phyloP scores from a whole-genome alignment of 2,797 vertebrate species.

The Anisognathus igniventris region DNA sequence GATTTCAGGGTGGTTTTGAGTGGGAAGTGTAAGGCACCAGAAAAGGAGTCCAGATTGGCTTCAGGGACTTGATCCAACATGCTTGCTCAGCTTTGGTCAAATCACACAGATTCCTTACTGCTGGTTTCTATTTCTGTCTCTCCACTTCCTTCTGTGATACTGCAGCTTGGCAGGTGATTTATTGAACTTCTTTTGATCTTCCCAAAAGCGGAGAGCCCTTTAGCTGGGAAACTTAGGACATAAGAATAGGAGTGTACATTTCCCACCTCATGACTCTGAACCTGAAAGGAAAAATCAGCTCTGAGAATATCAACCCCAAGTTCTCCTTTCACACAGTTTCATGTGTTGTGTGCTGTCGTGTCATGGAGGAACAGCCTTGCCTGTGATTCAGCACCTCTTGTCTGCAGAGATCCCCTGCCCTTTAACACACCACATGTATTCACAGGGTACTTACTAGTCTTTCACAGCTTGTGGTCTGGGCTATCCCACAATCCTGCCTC shows the following conservation, averaged over 20 bases:
- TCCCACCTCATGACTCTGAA: background rate
- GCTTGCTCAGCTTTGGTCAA: background rate
- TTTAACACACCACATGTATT: background rate
- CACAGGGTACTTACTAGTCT: background rate
- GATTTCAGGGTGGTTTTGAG: background rate
- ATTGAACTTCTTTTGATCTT: background rate
- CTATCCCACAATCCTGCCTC: background rate
- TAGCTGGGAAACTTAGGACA: background rate
- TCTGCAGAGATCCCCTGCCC: background rate
- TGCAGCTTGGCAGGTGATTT: background rate
- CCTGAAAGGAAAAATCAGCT: background rate
- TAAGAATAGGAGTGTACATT: background rate
- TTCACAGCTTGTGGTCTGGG: background rate
- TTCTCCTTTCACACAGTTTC: background rate
- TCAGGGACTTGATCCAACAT: background rate
- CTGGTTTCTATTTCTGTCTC: background rate
- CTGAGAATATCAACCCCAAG: background rate
- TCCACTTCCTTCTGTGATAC: background rate
- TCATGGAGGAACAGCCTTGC: rapidly evolving
- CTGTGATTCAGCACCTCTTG: background rate
- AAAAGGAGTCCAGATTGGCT: background rate
- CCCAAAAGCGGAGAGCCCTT: background rate
- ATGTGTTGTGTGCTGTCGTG: rapidly evolving
- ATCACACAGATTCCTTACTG: background rate
- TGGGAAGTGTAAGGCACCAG: rapidly evolving